Conservation (phyloP, 1,140 invertebrate species). For the Campodea augens region DNA sequence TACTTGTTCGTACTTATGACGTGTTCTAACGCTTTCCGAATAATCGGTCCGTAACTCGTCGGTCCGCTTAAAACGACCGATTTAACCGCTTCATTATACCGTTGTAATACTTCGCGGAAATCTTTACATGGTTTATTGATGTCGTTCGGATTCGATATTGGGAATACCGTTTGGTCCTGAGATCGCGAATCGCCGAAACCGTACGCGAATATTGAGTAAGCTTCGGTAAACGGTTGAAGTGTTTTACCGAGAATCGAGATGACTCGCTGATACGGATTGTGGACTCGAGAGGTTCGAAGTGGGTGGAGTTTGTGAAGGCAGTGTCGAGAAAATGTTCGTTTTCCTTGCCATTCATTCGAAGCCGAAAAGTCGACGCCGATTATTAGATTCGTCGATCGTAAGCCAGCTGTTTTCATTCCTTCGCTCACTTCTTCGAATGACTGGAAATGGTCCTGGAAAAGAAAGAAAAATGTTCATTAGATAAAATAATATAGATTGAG, state of each 20-base stretch:
- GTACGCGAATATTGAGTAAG: not conserved
- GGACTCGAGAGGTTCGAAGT: constrained; percentile 12
- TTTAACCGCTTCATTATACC: not conserved
- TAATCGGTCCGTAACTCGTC: not conserved
- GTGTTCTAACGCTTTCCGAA: not conserved
- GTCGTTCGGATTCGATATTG: not conserved
- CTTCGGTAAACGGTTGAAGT: not conserved
- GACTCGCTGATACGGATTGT: not conserved
- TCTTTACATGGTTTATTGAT: not conserved
- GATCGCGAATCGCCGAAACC: not conserved
- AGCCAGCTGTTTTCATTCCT: constrained; percentile 21
- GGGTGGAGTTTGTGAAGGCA: constrained; percentile 16
- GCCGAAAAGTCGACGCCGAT: constrained; percentile 33
- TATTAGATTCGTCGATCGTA: constrained; percentile 20
- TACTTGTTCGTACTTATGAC: constrained; percentile 8
- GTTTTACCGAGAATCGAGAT: not conserved
- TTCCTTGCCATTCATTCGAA: constrained; percentile 33
- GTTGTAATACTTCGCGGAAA: not conserved
- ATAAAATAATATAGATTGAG: no score
- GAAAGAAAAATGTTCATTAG: no score
- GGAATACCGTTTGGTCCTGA: not conserved
- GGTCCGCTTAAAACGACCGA: not conserved
- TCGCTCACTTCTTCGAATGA: constrained; percentile 21
- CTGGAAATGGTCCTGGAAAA: constrained; percentile 17
- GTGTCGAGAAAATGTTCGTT: constrained; percentile 26